Percentiles rank a stretch among this genome's conserved stretches.
Conservation (phyloP, 2,888 invertebrate species). For the Stenoptilia bipunctidactyla region DNA sequence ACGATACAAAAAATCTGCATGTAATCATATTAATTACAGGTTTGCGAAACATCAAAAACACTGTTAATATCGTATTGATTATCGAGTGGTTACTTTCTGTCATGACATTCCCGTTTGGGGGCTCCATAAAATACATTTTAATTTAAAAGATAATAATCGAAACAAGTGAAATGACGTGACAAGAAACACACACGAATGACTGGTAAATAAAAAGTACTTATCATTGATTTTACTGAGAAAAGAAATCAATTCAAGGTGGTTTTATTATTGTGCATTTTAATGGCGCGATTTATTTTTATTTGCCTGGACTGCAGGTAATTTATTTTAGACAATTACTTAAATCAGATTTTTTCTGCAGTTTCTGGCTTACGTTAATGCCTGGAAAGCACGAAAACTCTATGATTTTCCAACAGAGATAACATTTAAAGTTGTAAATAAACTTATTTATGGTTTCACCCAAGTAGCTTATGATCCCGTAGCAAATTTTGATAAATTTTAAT, state of each 20-base stretch:
- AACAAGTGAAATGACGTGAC: slow-evolving; percentile 1
- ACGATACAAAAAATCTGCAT: not conserved
- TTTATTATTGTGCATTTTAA: too few species aligned
- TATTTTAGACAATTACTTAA: too few species aligned
- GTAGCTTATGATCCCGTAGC: too few species aligned
- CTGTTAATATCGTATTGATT: not conserved
- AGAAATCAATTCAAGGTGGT: not conserved
- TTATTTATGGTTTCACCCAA: too few species aligned
- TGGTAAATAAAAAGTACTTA: slow-evolving; percentile 1
- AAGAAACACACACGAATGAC: not conserved
- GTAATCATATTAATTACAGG: not conserved
- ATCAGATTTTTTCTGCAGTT: too few species aligned
- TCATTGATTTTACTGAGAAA: not conserved
- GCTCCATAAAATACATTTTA: slow-evolving; percentile 1
- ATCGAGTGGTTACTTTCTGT: not conserved
- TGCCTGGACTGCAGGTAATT: too few species aligned
- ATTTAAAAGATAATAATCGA: slow-evolving; percentile 1
- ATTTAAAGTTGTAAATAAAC: too few species aligned
- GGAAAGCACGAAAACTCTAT: too few species aligned
- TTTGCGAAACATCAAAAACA: not conserved
- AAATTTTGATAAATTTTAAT: too few species aligned
- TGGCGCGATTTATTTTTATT: too few species aligned
- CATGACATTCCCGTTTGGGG: not conserved
- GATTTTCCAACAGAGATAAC: too few species aligned
- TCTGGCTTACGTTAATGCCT: too few species aligned